Evolutionary conservation across 1,140 invertebrate genomes (phyloP).

Genomic region (Polyergus mexicanus): DNA sequence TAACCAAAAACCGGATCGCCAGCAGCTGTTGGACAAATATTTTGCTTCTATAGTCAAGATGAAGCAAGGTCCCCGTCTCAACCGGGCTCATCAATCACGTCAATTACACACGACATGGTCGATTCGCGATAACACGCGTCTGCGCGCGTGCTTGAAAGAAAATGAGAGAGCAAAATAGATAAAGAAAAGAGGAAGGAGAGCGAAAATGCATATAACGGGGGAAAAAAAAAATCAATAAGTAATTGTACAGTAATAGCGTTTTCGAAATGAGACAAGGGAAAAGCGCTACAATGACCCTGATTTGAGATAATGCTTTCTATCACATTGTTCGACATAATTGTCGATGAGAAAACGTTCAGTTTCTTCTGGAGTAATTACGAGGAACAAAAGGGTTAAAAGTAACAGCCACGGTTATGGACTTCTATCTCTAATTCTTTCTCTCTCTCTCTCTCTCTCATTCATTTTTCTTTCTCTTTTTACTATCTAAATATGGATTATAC

Average conservation of each 20-base stretch:
- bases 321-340: slow-evolving; percentile 51
- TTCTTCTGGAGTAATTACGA: slow-evolving; percentile 54
- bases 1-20: slow-evolving; percentile 56
- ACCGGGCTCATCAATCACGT: slow-evolving; percentile 68
- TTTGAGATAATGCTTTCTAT: slow-evolving; percentile 51
- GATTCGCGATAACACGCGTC: slow-evolving; percentile 62
- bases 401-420: slow-evolving; percentile 46
- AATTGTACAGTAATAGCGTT: slow-evolving; percentile 5
- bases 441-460: not conserved
- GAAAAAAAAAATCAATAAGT: slow-evolving; percentile 27
- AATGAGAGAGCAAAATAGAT: slow-evolving; percentile 8
- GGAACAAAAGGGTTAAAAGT: slow-evolving; percentile 65
- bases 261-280: not conserved
- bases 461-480: not conserved
- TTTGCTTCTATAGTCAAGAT: slow-evolving; percentile 65
- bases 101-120: slow-evolving; percentile 66
- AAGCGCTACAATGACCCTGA: slow-evolving; percentile 11
- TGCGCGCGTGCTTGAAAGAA: slow-evolving; percentile 24
- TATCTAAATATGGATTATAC: slow-evolving; percentile 33
- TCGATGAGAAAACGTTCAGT: slow-evolving; percentile 41
- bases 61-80: slow-evolving; percentile 57
- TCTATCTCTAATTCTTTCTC: slow-evolving; percentile 34
- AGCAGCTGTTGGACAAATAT: slow-evolving; percentile 69
- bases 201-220: not conserved
- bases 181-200: slow-evolving; percentile 1